Evolutionary conservation across 2,888 invertebrate genomes (phyloP).

Genomic region (Erynnis tages): DNA sequence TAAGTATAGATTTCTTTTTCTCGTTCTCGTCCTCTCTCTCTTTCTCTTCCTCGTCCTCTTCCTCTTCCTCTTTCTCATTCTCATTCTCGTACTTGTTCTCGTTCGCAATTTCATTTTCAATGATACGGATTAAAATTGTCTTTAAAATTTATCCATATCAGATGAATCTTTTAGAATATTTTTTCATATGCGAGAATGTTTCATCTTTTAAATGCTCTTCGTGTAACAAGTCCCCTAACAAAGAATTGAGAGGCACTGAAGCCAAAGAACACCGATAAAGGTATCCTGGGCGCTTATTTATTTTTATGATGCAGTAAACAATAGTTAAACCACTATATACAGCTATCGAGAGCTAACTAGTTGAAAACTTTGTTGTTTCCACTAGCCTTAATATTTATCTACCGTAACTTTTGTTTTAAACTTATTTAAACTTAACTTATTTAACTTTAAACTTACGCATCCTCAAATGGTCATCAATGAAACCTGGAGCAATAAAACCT

Average conservation of each 20-base stretch:
- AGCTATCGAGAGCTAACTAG: background rate
- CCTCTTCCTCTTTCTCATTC: no score
- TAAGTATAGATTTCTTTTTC: no score
- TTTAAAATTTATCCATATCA: no score
- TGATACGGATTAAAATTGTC: no score
- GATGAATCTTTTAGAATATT: no score
- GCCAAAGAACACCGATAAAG: constrained; percentile 27
- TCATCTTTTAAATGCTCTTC: background rate
- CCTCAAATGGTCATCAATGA: background rate
- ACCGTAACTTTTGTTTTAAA: background rate
- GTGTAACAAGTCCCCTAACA: background rate
- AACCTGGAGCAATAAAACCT: background rate
- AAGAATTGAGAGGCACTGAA: constrained; percentile 46
- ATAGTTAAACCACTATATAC: constrained; percentile 3
- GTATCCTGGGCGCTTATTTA: constrained; percentile 9
- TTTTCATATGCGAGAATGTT: no score
- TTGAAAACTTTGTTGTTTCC: background rate
- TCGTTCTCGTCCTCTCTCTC: no score
- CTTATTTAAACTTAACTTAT: background rate
- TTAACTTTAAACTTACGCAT: no score
- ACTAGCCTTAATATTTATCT: background rate
- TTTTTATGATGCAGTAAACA: constrained; percentile 18
- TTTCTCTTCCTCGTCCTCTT: no score
- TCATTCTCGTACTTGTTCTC: no score
- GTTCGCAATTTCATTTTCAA: no score